Conservation (phyloP, 2,113 vertebrate genomes). For the Callionymus lyra region DNA sequence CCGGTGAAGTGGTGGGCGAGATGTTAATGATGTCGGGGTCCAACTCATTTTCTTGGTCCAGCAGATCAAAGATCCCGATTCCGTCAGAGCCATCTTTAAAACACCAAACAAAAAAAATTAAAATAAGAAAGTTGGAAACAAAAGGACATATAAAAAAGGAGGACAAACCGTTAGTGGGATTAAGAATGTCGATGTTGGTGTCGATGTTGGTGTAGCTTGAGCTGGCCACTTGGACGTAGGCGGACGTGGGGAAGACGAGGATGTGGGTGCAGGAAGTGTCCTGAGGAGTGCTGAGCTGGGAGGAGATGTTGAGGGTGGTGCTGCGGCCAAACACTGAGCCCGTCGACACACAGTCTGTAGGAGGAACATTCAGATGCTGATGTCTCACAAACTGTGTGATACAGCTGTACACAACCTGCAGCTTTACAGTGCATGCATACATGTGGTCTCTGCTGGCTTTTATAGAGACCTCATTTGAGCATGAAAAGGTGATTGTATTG, state of each 20-base stretch:
- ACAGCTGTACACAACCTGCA: too few species aligned
- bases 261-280: conserved; percentile 97
- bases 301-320: conserved; percentile 92
- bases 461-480: too few species aligned
- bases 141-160: neutral
- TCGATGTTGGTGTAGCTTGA: conserved; percentile 78
- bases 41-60: conserved; percentile 83
- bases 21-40: conserved; percentile 96
- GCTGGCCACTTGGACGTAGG: conserved; percentile 86
- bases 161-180: conserved; percentile 80
- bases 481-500: too few species aligned
- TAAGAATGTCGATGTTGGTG: conserved; percentile 84
- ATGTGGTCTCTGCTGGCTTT: too few species aligned
- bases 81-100: conserved; percentile 79
- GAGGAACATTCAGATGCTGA: neutral
- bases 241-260: conserved; percentile 93
- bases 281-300: conserved; percentile 91
- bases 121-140: neutral
- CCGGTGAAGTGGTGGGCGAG: conserved; percentile 85
- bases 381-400: too few species aligned
- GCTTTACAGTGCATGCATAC: too few species aligned
- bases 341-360: conserved; percentile 82
- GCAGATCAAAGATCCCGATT: conserved; percentile 89
- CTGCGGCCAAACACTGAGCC: conserved; percentile 95
- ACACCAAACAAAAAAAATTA: neutral